A percentile compares a stretch with the other conserved stretches of the same genome.
Evolutionary conservation across 2,113 vertebrate genomes (phyloP).

Genomic region (Leptodactylus fuscus): DNA sequence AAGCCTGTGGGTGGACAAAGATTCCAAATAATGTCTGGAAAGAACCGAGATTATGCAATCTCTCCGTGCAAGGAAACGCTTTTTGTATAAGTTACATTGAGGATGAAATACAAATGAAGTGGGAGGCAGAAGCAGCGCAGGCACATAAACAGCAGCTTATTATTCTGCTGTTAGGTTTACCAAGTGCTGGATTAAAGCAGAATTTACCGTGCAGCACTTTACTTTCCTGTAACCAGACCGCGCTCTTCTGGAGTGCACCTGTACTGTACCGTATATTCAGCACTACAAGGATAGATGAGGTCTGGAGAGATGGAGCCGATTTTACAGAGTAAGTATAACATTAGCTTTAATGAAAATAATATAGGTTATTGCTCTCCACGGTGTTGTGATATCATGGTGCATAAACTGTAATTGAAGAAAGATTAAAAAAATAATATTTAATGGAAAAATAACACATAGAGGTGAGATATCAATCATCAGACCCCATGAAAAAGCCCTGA

Average conservation of each 20-base stretch:
- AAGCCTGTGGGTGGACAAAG: conserved; percentile 46
- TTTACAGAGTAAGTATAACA: neutral
- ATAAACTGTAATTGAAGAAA: neutral
- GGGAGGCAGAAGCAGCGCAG: conserved; percentile 5
- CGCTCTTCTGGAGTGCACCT: neutral
- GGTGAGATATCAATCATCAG: neutral
- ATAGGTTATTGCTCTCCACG: neutral
- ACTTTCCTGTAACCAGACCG: neutral
- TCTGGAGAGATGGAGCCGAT: neutral
- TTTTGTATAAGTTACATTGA: conserved; percentile 42
- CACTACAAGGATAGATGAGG: neutral
- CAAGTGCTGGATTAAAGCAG: conserved; percentile 15
- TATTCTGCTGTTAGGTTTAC: neutral
- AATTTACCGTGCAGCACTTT: neutral
- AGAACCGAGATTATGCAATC: conserved; percentile 38
- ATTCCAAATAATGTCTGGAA: conserved; percentile 40
- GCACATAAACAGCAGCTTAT: conserved; percentile 16
- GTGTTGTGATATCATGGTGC: neutral
- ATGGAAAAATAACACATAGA: neutral
- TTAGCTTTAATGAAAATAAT: neutral
- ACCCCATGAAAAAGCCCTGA: neutral
- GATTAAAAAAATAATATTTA: neutral
- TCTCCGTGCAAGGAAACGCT: conserved; percentile 23
- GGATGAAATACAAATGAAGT: conserved; percentile 41
- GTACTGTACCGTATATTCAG: neutral